Evolutionary conservation across 1,140 invertebrate genomes (phyloP).

Genomic region (Ladona fulva): DNA sequence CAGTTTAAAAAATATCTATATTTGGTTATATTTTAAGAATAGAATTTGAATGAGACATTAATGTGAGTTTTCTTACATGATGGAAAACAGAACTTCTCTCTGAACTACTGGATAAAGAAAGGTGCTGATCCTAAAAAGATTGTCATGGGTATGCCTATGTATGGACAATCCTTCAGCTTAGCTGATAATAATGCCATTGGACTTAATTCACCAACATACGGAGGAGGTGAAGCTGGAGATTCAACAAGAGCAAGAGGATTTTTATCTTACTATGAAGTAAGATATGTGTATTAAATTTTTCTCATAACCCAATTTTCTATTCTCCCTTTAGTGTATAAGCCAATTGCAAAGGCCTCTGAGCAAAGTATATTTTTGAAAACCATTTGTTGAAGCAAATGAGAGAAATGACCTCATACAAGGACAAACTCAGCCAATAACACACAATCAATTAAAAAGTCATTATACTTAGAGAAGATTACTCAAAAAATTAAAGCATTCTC

Average conservation of each 20-base stretch:
- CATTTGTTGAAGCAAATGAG: no score
- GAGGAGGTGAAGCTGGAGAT: conserved; percentile 47
- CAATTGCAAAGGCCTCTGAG: no score
- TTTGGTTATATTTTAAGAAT: no score
- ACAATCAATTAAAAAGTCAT: no score
- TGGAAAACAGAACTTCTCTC: conserved; percentile 43
- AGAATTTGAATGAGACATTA: neutral
- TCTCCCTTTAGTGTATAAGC: no score
- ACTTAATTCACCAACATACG: conserved; percentile 46
- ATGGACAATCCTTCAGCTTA: conserved; percentile 53
- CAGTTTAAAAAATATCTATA: no score
- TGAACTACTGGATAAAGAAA: conserved; percentile 50
- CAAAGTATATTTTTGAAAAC: no score
- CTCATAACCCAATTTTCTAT: neutral
- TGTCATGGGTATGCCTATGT: conserved; percentile 55
- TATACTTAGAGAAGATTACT: no score
- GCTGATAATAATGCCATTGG: conserved; percentile 34
- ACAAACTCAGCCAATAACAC: no score
- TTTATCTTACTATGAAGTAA: conserved; percentile 58
- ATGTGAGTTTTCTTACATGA: conserved; percentile 17
- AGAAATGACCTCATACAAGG: no score
- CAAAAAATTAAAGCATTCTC: no score
- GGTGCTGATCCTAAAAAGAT: conserved; percentile 51
- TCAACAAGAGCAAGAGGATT: conserved; percentile 53
- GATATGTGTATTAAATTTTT: neutral